These are phyloP conservation scores for Phaonia tiefii DNA, from an alignment of 2,888 invertebrate species.

Conservation along the genomic window DNA sequence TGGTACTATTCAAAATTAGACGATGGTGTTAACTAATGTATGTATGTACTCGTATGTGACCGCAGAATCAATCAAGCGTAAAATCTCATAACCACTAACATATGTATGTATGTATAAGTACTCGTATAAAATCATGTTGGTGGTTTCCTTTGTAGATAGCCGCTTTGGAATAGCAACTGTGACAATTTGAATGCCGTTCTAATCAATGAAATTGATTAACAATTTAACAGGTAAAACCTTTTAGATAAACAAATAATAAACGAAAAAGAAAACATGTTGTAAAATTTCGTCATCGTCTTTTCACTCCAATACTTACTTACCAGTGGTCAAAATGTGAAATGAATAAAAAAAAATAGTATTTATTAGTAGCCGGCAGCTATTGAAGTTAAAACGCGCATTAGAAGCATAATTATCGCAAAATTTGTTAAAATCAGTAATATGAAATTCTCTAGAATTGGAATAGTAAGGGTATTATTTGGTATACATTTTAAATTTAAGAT, in stretches of 20 bases:
- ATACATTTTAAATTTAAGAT: conserved; percentile 3
- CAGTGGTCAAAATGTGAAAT: no score
- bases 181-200: conserved; percentile 34
- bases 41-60: no score
- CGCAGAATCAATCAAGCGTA: neutral
- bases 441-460: neutral
- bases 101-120: no score
- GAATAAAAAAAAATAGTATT: no score
- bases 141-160: conserved; percentile 36
- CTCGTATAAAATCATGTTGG: no score
- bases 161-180: conserved; percentile 29
- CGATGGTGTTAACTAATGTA: no score
- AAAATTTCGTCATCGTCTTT: neutral
- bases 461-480: conserved; percentile 17
- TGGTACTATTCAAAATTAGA: no score
- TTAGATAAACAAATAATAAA: conserved; percentile 9
- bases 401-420: neutral
- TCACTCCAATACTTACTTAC: no score
- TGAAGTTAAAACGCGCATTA: neutral
- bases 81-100: no score
- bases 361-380: neutral
- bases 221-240: conserved; percentile 8
- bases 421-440: conserved; percentile 10
- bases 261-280: neutral
- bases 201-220: conserved; percentile 44